Evolutionary conservation across 2,113 vertebrate species (phyloP).

Genomic region (Heterotilapia buettikoferi): DNA sequence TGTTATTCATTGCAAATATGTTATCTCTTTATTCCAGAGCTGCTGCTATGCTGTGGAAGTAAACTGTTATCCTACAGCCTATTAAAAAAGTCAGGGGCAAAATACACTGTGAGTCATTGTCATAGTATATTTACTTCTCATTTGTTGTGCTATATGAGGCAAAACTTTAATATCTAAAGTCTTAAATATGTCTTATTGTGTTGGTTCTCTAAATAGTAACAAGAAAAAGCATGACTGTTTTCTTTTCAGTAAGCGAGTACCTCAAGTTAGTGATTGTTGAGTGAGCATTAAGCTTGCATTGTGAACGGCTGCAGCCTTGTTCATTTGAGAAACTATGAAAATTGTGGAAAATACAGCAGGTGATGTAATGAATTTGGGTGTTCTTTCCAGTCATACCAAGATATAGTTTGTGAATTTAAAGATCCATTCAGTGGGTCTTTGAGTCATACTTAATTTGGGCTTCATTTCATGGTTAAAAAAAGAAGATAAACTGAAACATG

Average conservation of each 20-base stretch:
- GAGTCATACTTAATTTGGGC: conserved; percentile 7
- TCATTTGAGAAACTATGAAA: conserved; percentile 18
- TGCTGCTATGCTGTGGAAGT: background rate
- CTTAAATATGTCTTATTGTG: background rate
- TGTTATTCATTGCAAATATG: conserved; percentile 34
- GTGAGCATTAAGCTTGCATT: background rate
- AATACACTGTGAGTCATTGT: conserved; percentile 12
- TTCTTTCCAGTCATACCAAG: background rate
- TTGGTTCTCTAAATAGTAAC: background rate
- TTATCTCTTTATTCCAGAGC: conserved; percentile 56
- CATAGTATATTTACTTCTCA: conserved; percentile 21
- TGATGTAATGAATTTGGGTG: background rate
- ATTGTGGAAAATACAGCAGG: background rate
- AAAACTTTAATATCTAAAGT: background rate
- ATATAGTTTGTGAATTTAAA: background rate
- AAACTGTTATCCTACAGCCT: conserved; percentile 32
- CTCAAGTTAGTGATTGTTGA: background rate
- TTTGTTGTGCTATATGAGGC: conserved; percentile 11
- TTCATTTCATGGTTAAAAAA: background rate
- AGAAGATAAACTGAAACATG: conserved; percentile 21
- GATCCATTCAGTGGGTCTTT: background rate
- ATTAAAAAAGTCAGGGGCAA: conserved; percentile 25
- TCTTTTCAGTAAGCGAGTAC: background rate
- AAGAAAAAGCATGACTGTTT: background rate
- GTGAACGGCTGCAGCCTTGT: conserved; percentile 5